Base-by-base conservation (phyloP, 2,888 invertebrate genomes). In the Proisotoma minuta region DNA sequence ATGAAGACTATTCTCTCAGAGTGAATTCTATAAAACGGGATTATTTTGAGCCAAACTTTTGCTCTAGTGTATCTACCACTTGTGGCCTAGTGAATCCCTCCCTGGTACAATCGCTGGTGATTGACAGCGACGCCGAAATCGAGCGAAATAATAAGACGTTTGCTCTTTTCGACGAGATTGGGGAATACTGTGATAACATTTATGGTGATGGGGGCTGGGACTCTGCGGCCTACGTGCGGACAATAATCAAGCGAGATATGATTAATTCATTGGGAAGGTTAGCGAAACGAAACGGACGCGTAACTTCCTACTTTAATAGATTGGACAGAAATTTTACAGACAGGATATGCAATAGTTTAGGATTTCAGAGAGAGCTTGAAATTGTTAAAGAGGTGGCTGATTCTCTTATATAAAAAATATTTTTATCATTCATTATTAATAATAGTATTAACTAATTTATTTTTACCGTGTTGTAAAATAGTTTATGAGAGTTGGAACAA, bases 271-370 rank as follows among this genome's bases (percentile, higher is more conserved):
- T 56, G 1, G 66, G 66, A 2, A 54, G 63, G 39, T 23, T 50
- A 3, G 60, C 64, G 8, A 69, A 68, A 47, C 43, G 71, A 40
- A 54, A 68, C 52, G 68, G 71, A 10, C 39, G 71, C 8, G 28
- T 59, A 28, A 59, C 66, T 2, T 63, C 48, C 10, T 71, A 71
- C 29, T 71, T 69, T 47, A 71, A 69, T 65, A 26, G 71, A 28
- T 10, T 71, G 22, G 68, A 65, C 18, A 58, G 47, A 10, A 60
- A 47, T 2, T 48, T 68, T 0, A 49, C 64, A 0, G 47, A 57
- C 2, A 56, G 28, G 29, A 64, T 71, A 47, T 60, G 51, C 24
- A 28, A 62, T 10, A 66, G 66, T 4, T 65, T 71, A 20, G 63
- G 54, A 0, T 69, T 68, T 34, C 12, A 57, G 0, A 15, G 61